Evolutionary conservation across 1,140 invertebrate genomes (phyloP).

Genomic region (Colletes gigas): DNA sequence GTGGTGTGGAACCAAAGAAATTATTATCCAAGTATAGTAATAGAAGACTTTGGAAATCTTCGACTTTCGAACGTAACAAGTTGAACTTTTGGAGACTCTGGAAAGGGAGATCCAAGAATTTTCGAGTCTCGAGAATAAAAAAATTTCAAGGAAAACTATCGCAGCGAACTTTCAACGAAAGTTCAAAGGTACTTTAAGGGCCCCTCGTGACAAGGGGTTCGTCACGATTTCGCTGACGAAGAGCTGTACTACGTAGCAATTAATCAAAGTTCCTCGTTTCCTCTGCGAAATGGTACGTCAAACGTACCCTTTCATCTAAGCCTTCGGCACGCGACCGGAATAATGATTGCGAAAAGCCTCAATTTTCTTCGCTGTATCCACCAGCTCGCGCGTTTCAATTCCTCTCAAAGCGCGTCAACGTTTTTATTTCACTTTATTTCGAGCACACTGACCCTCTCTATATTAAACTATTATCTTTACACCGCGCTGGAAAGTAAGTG

Average conservation of each 20-base stretch:
- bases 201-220: slow-evolving; percentile 32
- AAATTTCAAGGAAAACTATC: too few species aligned
- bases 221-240: slow-evolving; percentile 11
- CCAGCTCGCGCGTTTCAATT: background rate
- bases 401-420: background rate
- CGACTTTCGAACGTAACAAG: too few species aligned
- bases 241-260: slow-evolving; percentile 36
- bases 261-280: slow-evolving; percentile 49
- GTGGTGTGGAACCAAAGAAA: too few species aligned
- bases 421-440: background rate
- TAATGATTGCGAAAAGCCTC: slow-evolving; percentile 25
- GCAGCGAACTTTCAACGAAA: background rate
- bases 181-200: slow-evolving; percentile 35
- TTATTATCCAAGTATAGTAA: too few species aligned
- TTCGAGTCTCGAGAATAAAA: background rate
- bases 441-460: too few species aligned
- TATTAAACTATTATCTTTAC: too few species aligned
- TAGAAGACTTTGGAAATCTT: too few species aligned
- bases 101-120: too few species aligned
- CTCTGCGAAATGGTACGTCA: slow-evolving; percentile 12
- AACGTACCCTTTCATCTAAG: slow-evolving; percentile 19
- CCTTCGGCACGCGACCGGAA: slow-evolving; percentile 3
- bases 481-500: too few species aligned
- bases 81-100: too few species aligned
- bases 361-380: background rate